Evolutionary conservation across 1,140 invertebrate genomes (phyloP).

Genomic region (Daktulosphaira vitifoliae): DNA sequence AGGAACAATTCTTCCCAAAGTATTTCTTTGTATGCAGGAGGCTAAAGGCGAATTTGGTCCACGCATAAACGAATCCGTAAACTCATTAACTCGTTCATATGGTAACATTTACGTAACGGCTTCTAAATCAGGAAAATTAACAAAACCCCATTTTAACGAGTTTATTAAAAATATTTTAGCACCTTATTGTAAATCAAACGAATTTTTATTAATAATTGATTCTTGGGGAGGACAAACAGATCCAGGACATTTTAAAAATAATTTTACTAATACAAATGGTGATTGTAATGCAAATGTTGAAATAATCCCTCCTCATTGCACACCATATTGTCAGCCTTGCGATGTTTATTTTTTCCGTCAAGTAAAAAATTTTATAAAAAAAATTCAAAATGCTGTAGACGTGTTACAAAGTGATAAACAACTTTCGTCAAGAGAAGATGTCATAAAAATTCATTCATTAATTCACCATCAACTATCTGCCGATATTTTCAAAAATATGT

Average conservation of each 20-base stretch:
- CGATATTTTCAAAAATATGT: conserved; percentile 35
- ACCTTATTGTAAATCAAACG: neutral
- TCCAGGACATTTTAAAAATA: neutral
- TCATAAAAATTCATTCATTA: conserved; percentile 36
- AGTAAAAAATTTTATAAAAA: conserved; percentile 27
- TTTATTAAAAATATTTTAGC: conserved; percentile 15
- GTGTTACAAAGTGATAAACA: conserved; percentile 11
- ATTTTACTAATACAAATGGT: neutral
- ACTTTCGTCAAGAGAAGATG: conserved; percentile 5
- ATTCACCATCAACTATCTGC: conserved; percentile 34
- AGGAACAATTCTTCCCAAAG: conserved; percentile 35
- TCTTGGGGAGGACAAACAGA: conserved; percentile 33
- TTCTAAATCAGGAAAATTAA: conserved; percentile 36
- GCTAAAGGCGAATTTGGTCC: neutral
- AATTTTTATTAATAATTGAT: conserved; percentile 28
- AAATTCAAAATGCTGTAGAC: conserved; percentile 23
- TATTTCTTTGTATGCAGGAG: conserved; percentile 33
- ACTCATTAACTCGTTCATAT: neutral
- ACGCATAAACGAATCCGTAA: neutral
- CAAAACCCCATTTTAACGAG: conserved; percentile 28
- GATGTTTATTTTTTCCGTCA: conserved; percentile 30
- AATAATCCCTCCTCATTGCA: conserved; percentile 29
- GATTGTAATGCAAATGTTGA: neutral
- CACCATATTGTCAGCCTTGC: conserved; percentile 19
- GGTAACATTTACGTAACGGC: conserved; percentile 32